These are phyloP conservation scores for Tineola bisselliella DNA, from an alignment of 2,888 invertebrate species.

Conservation along the genomic window DNA sequence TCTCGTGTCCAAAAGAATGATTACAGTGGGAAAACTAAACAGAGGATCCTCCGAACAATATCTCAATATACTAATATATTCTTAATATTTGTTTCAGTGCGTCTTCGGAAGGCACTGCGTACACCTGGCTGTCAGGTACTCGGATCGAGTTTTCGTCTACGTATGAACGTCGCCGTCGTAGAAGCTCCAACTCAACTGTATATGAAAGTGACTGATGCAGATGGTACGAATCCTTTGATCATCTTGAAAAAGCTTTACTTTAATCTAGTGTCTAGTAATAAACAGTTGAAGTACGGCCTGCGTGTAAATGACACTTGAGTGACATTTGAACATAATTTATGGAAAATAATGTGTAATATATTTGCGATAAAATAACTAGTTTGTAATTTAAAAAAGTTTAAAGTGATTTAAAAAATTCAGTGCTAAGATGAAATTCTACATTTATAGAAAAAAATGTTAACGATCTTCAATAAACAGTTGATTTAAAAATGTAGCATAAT, in stretches of 20 bases:
- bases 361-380: not conserved
- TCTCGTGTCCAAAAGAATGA: too few relatives aligned
- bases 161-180: slow-evolving; percentile 48
- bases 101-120: slow-evolving; percentile 64
- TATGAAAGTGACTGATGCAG: slow-evolving; percentile 60
- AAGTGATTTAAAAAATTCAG: not conserved
- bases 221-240: slow-evolving; percentile 44
- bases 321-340: not conserved
- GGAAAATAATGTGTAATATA: not conserved
- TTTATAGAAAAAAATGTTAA: not conserved
- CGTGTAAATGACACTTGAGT: not conserved
- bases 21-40: too few relatives aligned
- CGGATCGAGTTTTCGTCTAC: slow-evolving; percentile 58
- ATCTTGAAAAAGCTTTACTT: slow-evolving; percentile 55
- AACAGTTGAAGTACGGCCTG: not conserved
- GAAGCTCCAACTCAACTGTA: slow-evolving; percentile 57
- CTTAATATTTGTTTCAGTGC: slow-evolving; percentile 44
- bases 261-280: slow-evolving; percentile 29
- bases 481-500: too few relatives aligned
- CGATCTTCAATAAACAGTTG: not conserved
- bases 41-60: too few relatives aligned
- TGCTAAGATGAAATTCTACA: not conserved
- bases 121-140: slow-evolving; percentile 62
- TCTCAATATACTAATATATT: not conserved
- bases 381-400: not conserved